Evolutionary conservation across 2,113 vertebrate species (phyloP), one percentile per base, ranked within the genome.

Genomic region (Herpetotheres cachinnans): DNA sequence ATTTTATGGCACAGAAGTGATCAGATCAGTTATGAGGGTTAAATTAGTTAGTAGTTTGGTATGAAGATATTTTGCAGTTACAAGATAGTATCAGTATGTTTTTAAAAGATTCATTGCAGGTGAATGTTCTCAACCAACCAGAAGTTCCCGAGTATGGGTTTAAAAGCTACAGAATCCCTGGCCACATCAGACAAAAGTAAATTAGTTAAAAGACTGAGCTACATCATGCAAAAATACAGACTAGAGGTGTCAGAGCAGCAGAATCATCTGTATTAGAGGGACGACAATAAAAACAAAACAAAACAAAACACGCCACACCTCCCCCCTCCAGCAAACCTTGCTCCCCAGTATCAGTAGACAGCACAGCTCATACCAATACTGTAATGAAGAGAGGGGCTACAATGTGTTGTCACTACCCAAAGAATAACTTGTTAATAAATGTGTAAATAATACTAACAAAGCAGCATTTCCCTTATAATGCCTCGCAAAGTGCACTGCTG

Each of bases 21-120:
- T 90, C 32, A 89, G 65, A 96, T 88, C 74, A 93, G 1, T 94
- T 96, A 91, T 25, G 21, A 78, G 59, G 63, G 80, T 94, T 94
- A 91, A 95, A 89, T 90, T 89, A 85, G 69, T 42, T 88, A 36
- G 47, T 95, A 79, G 21, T 79, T 95, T 71, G 36, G 20, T 82
- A 27, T 42, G 56, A 66, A 61, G 63, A 74, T 89, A 82, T 67
- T 81, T 89, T 89, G 27, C 26, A 85, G 69, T 79, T 91, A 70
- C 54, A 70, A 62, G 49, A 82, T 65, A 66, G 8, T 26, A 67
- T 59, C 47, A 67, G 27, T 59, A 36, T 62, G n/a, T 82, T 89
- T 90, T 74, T 69, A n/a, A 83, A 85, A 40, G 25, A 58, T 56
- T 86, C 38, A 72, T n/a, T 58, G 32, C n/a, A 87, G 26, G 65